Base-by-base conservation (phyloP, 2,888 invertebrate genomes). In the Drosophila borealis region DNA sequence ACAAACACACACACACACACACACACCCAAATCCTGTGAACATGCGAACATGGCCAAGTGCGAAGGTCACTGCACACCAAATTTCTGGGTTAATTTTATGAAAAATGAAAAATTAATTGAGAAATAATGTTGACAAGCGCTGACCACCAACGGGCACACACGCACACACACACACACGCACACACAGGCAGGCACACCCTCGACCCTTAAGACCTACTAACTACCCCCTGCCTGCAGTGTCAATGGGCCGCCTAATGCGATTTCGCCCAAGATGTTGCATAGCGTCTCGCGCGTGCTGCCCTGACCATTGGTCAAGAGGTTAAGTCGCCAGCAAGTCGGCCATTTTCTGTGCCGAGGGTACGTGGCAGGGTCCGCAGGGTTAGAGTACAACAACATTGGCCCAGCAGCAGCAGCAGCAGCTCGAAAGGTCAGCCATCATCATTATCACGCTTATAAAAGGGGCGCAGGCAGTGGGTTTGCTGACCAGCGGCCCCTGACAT, bases 281-380 rank as follows among this genome's bases (percentile, higher is more conserved):
- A 61, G 56, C 69, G 79, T 78, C 79, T 76, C 55, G 72, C 81
- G 78, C 89, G 84, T 85, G 83, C 89, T 79, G 67, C 59, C 56
- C 76, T 91, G 90, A 85, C 91, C 91, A 91, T 70, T 90, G 92
- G 91, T 91, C 92, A 91, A 88, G 89, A 91, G 29, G 92, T 91
- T 91, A 91, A 74, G 67, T 74, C 71, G 50, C 64, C 56, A 55
- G 55, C 57, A 11, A 39, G 34, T 61, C 82, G 77, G 83, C 91
- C 90, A 91, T 91, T 91, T 91, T 29, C 29, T 89, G 62, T 68
- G 34, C 49, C n/a, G 36, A 4, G 10, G 36, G 36, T 13, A 36
- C 36, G 13, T 10, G n/a, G n/a, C 49, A 21, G 29, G 29, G 29
- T 29, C 29, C 8, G 8, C 29, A 29, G 29, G 29, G 29, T 29